Base-by-base conservation (phyloP, 2,797 vertebrate genomes). In the Chaetophractus vellerosus region DNA sequence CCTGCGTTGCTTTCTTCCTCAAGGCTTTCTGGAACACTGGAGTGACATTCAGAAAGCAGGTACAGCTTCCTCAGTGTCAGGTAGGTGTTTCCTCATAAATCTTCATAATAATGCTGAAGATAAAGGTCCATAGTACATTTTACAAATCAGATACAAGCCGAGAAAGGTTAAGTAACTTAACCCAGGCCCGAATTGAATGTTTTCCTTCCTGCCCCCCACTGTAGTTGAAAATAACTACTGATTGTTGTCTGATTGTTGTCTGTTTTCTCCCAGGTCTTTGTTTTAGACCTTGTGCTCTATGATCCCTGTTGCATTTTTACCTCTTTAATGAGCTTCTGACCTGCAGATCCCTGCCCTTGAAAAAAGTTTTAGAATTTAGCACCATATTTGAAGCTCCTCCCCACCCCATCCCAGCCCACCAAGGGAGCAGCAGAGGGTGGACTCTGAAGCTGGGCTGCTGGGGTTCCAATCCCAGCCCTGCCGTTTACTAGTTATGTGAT, bases 271-370 rank as follows among this genome's bases (percentile, higher is more conserved):
- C 28, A 10, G 33, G 33, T 79, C 33, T 78, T 92, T 63, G 71
- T 86, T 61, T 87, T 9, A 74, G 72, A 69, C 52, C 50, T 36
- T 80, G 85, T 75, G 45, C n/a, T 74, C 2, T 68, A 5, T 59
- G 69, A 59, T 91, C 10, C 75, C 33, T 82, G 8, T 0, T 59
- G n/a, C 57, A 28, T 91, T 63, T 57, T 1, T 80, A 6, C 10
- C n/a, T n/a, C 24, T 76, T 68, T 76, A 55, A 10, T 21, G 63
- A 95, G 41, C 64, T 92, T 72, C 89, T 83, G 85, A 64, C 31
- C 26, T 28, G 6, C 5, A 61, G 33, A 31, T 92, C 36, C 64
- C 18, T 31, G 15, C 36, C 66, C 19, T 38, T 38, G 59, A 36
- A 63, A 74, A 26, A 41, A 55, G 19, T 84, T 64, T 41, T 64